These are phyloP conservation scores for Ladona fulva DNA, from an alignment of 1,140 invertebrate genomes.

Conservation along the genomic window DNA sequence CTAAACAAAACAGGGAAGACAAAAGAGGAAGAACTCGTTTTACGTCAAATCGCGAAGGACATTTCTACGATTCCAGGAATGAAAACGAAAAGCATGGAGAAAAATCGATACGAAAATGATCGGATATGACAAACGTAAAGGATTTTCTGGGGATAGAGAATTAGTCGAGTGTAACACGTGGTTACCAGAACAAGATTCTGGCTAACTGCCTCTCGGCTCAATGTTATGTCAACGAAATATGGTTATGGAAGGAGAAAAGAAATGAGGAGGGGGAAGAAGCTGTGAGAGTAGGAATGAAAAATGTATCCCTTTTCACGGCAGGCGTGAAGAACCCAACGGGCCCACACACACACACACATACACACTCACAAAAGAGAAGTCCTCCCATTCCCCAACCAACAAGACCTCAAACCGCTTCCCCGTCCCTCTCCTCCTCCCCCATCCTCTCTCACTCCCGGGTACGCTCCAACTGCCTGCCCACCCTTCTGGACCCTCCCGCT, in stretches of 20 bases:
- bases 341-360: background rate
- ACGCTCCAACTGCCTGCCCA: background rate
- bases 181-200: background rate
- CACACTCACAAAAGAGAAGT: background rate
- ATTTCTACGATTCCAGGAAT: no score
- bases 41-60: no score
- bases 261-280: background rate
- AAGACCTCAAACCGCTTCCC: background rate
- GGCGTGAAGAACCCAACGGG: background rate
- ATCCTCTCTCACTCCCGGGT: background rate
- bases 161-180: background rate
- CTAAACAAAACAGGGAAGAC: no score
- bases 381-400: background rate
- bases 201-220: background rate
- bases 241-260: background rate
- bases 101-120: background rate
- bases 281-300: background rate
- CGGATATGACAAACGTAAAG: background rate
- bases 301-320: constrained; percentile 4
- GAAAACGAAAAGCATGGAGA: no score
- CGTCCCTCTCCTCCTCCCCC: background rate
- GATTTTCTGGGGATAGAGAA: background rate
- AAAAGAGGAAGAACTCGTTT: no score
- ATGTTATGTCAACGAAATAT: constrained; percentile 7
- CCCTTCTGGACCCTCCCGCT: background rate